These are phyloP conservation scores for Flexamia atlantica DNA, from an alignment of 2,888 invertebrate genomes.

Conservation along the genomic window DNA sequence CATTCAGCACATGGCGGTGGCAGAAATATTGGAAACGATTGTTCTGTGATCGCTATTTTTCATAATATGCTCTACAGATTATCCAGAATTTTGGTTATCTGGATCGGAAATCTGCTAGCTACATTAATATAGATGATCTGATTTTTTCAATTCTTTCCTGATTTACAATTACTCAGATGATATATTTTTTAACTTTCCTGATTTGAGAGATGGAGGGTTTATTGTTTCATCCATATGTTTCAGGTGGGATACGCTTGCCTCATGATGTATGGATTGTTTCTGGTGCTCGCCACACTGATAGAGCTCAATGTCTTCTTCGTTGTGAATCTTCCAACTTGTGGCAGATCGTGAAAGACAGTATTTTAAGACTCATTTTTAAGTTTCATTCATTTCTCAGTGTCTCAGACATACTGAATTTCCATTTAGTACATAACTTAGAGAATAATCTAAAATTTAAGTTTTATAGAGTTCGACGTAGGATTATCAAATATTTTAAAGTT, in stretches of 20 bases:
- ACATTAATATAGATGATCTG: too few species aligned
- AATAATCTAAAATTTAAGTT: slow-evolving; percentile 36
- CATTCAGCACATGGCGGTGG: too few species aligned
- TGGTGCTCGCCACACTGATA: slow-evolving; percentile 92
- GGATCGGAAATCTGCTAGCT: too few species aligned
- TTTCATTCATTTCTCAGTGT: slow-evolving; percentile 35
- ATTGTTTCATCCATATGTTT: slow-evolving; percentile 47
- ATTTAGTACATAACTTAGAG: slow-evolving; percentile 3
- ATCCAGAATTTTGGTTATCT: too few species aligned
- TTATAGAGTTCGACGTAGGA: not conserved
- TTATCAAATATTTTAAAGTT: not conserved
- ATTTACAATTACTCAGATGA: too few species aligned
- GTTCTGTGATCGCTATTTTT: too few species aligned
- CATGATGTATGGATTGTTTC: slow-evolving; percentile 91
- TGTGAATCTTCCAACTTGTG: slow-evolving; percentile 92
- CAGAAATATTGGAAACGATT: too few species aligned
- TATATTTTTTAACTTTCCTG: too few species aligned
- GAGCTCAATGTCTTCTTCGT: slow-evolving; percentile 96
- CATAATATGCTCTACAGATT: too few species aligned
- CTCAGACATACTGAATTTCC: slow-evolving; percentile 10
- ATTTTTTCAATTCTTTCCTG: too few species aligned
- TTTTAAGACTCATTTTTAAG: slow-evolving; percentile 36
- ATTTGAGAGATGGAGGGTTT: not conserved
- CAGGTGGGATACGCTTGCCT: slow-evolving; percentile 87
- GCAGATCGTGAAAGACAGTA: slow-evolving; percentile 67